A percentile compares a stretch with the other conserved stretches of the same genome.
Evolutionary conservation across 2,888 invertebrate species (phyloP).

Genomic region (Embidobia sp.): DNA sequence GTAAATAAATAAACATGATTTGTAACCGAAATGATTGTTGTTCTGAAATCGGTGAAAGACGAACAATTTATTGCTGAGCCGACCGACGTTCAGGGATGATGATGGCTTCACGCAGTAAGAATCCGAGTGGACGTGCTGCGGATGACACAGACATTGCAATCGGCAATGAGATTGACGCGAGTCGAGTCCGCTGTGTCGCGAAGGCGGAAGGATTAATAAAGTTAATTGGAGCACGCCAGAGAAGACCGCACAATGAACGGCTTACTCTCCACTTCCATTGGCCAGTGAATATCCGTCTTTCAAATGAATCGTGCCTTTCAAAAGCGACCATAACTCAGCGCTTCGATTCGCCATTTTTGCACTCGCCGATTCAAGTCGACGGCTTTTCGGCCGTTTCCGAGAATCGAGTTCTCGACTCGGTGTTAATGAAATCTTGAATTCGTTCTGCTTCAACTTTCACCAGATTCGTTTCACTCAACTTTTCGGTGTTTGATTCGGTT

Average conservation of each 20-base stretch:
- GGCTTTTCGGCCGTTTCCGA: no score
- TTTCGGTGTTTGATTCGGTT: no score
- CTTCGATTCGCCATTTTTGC: conserved; percentile 10
- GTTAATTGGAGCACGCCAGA: conserved; percentile 73
- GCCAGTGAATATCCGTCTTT: conserved; percentile 57
- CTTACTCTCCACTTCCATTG: conserved; percentile 62
- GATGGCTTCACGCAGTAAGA: conserved; percentile 26
- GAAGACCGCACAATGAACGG: conserved; percentile 71
- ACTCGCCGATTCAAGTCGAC: background rate
- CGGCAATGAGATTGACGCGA: conserved; percentile 73
- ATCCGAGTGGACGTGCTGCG: conserved; percentile 39
- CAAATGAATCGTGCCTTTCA: conserved; percentile 32
- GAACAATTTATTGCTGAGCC: no score
- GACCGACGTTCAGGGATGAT: no score
- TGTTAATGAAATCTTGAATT: no score
- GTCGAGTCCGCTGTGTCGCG: conserved; percentile 70
- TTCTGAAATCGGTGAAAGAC: no score
- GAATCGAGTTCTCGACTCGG: no score
- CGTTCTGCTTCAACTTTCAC: no score
- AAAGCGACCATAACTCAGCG: conserved; percentile 11
- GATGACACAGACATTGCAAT: conserved; percentile 55
- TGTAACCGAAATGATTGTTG: no score
- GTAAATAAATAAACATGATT: no score
- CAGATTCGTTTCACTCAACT: no score
- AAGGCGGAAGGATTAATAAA: conserved; percentile 76